Base-by-base conservation (phyloP, 2,888 invertebrate genomes). In the Brachypalpus laphriformis region DNA sequence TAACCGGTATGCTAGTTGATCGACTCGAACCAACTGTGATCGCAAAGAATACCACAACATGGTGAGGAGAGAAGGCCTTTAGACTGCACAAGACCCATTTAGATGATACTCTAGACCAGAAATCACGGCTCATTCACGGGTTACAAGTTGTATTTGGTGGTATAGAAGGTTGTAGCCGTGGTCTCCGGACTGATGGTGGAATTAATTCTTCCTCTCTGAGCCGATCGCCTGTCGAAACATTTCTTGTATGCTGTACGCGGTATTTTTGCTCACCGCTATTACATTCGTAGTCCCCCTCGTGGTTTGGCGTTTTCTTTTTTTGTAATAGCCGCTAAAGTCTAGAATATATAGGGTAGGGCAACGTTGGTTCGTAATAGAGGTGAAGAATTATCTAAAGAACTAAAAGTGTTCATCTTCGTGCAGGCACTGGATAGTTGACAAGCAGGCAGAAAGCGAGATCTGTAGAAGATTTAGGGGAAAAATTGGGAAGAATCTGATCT, bases 31-130 rank as follows among this genome's bases (percentile, higher is more conserved):
- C 8, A 25, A 40, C 25, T 51, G 2, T 6, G 28, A 6, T 18
- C 45, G 9, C 11, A 37, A 51, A 20, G 20, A 9, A 14, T 20
- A 22, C 20, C 20, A 49, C 11, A n/a, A 40, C 14, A n/a, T 2
- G 54, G 40, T 25, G 18, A 14, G 37, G 37, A 82, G 45, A 61
- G 40, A 45, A 45, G 54, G 68, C 49, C 37, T 57, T 8, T 57
- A 54, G 51, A 59, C 63, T 59, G 40, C 51, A 18, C 31, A 54
- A 83, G 74, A 75, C 51, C 57, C 57, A 85, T 80, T 80, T 85
- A 65, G 75, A 57, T 85, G 80, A 75, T 80, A 80, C 63, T 65
- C 51, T 71, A 34, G 83, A 80, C 47, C 61, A 72, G 72, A 82
- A 61, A 68, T 47, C 54, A 54, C 49, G 28, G 28, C 77, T 66